These are phyloP conservation scores for Trematocara stigmaticum DNA, from an alignment of 2,113 vertebrate species.

Conservation along the genomic window DNA sequence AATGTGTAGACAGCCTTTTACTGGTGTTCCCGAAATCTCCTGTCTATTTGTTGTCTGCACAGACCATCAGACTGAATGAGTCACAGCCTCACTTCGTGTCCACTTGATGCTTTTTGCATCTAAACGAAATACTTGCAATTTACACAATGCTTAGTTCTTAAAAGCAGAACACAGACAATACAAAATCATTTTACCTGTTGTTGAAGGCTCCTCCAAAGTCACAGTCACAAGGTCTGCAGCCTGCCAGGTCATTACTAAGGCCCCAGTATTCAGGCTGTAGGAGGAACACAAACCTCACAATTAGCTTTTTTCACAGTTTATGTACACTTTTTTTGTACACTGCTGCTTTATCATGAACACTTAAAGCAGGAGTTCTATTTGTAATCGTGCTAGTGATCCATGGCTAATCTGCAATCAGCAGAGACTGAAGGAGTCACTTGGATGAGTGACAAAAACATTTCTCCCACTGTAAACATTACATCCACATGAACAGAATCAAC, in stretches of 20 bases:
- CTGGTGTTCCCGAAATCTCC: background rate
- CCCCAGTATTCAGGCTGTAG: constrained; percentile 84
- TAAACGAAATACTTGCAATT: background rate
- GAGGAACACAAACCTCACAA: background rate
- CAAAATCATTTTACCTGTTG: constrained; percentile 72
- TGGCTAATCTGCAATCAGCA: background rate
- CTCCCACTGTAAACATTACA: background rate
- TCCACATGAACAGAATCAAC: background rate
- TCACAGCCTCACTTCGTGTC: background rate
- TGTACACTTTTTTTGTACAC: background rate
- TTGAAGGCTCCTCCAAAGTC: constrained; percentile 84
- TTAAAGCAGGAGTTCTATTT: background rate
- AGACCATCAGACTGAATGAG: background rate
- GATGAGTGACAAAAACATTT: background rate
- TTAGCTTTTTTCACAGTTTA: background rate
- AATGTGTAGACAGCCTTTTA: background rate
- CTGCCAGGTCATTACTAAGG: constrained; percentile 78
- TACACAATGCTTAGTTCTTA: background rate
- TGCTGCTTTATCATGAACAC: background rate
- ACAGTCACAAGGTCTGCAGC: constrained; percentile 82
- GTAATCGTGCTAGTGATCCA: background rate
- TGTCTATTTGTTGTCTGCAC: background rate
- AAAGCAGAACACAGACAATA: background rate
- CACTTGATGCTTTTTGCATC: background rate
- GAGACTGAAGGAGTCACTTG: background rate